Evolutionary conservation across 2,113 vertebrate genomes (phyloP), one percentile per base, ranked within the genome.

Genomic region (Entomyzon cyanotis): DNA sequence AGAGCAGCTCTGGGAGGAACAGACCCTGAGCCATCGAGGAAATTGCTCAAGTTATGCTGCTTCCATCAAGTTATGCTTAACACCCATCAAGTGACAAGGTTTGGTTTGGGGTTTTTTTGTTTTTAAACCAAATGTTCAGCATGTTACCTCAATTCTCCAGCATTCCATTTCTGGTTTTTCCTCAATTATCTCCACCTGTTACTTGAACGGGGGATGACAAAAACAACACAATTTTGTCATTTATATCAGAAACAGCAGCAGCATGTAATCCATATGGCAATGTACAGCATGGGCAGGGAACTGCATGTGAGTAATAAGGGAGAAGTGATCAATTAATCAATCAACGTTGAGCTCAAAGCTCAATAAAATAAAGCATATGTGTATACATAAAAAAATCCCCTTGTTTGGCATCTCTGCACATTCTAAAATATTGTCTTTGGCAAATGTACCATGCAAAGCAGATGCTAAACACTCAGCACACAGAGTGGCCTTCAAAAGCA

Each of bases 381-480:
- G 55, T 55, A 83, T 25, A 39, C 22, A 86, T 30, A 15, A 27
- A 90, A 81, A 85, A 60, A 27, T 15, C 28, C 47, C 75, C 71
- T 76, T 33, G 50, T 84, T 89, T 89, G 93, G 90, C 86, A 92
- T 44, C 64, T 81, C 91, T 71, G 81, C 59, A 67, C 50, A 15
- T 22, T 74, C 63, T 64, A 60, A 92, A 95, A 95, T 64, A 82
- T 39, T 95, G 64, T 52, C 46, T 67, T 88, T 94, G 96, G 93
- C 93, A 96, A 77, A 37, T 0, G 9, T 1, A 37, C 33, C 64
- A 78, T 4, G 37, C 69, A 86, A 84, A 96, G 64, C 82, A 87
- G 93, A 89, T 81, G 83, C 80, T 86, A 27, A 89, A 75, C 25
- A n/a, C 73, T 56, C 18, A 20, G 80, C 76, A 86, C 71, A 74